Percentiles rank a stretch among this genome's conserved stretches.
Evolutionary conservation across 2,888 invertebrate genomes (phyloP).

Genomic region (Acanthosepion esculentum): DNA sequence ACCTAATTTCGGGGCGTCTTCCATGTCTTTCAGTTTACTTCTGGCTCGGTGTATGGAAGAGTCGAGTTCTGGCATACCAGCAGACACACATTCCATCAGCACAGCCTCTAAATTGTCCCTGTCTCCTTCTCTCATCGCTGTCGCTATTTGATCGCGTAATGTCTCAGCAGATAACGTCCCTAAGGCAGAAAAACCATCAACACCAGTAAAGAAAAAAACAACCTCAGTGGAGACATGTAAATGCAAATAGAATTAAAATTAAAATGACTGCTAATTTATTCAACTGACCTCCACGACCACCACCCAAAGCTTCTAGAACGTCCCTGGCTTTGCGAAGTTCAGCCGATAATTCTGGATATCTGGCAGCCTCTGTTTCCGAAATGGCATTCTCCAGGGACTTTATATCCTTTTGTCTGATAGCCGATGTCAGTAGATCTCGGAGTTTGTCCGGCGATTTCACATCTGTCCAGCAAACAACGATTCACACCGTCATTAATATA

Average conservation of each 20-base stretch:
- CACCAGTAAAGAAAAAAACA: no score
- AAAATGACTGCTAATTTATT: no score
- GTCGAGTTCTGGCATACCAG: constrained; percentile 25
- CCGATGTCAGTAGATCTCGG: constrained; percentile 8
- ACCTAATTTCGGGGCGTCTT: background rate
- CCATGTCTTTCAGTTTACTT: background rate
- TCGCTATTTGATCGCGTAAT: background rate
- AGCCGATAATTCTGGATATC: constrained; percentile 16
- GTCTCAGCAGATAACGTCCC: background rate
- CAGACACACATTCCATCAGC: background rate
- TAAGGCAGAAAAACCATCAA: background rate
- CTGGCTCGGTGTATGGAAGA: background rate
- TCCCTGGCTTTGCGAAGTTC: constrained; percentile 36
- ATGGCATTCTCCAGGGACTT: background rate
- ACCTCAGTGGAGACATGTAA: no score
- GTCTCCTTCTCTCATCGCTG: background rate
- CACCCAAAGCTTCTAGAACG: background rate
- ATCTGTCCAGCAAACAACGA: background rate
- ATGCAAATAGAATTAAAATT: no score
- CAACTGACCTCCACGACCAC: constrained; percentile 42
- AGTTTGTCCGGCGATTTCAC: background rate
- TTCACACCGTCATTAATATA: background rate
- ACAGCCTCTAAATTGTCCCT: background rate
- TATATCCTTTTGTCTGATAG: constrained; percentile 37
- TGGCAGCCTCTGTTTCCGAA: background rate